Base-by-base conservation (phyloP, 2,888 invertebrate species). In the Perithous albicinctus region DNA sequence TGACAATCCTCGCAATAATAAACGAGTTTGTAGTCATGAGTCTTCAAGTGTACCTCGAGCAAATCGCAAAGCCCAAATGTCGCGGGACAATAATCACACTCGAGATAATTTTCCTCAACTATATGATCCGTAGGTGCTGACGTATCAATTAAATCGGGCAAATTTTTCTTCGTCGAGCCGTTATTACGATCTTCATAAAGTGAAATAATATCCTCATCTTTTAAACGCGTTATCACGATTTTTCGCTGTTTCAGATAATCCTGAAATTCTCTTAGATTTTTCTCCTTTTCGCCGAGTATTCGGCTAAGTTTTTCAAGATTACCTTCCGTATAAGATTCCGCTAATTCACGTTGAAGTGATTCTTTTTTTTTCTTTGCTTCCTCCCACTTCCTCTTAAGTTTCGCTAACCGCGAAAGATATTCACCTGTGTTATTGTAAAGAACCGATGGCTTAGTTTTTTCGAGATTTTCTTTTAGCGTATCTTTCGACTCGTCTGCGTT, bases 1-100 rank as follows among this genome's bases (percentile, higher is more conserved):
- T 86, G 86, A 32, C 92, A 92, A 83, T 93, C 92, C 35, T 92
- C 92, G 59, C 92, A 93, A 51, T 86, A 91, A 38, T 91, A 91
- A 83, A 89, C 86, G 12, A 93, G 88, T 80, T 89, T 91, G 35
- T 89, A 90, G 35, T 93, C 93, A 23, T 93, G 93, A 8, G 56
- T 79, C 51, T 91, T 93, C 2, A 90, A 72, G 46, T 93, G 93
- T 48, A 91, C 92, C 23, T 90, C 91, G 1, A 91, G 85, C 0
- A 87, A 67, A 1, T 92, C 92, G 15, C 87, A 87, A 0, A 84
- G 81, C 0, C 87, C 76, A 78, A 91, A 92, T 2, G 88, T 87
- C 15, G 88, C 84, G 0, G 89, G 86, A 38, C 93, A 93, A 80
- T 92, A 93, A 73, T 93, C 92, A 70, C 93, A 93, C 29, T 92